Conservation (phyloP, 2,797 vertebrate species). For the Spea hammondii region DNA sequence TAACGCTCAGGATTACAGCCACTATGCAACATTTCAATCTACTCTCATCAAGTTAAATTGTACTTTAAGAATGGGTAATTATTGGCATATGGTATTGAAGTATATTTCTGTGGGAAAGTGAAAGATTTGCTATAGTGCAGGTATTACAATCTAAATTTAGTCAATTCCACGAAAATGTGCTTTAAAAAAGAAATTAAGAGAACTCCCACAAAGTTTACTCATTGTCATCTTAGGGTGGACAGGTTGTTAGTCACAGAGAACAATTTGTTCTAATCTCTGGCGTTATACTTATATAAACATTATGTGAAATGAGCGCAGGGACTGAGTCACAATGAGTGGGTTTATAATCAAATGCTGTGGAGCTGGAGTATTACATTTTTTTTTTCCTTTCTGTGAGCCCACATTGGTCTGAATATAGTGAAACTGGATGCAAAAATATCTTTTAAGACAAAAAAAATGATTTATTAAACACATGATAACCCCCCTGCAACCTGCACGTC, state of each 20-base stretch:
- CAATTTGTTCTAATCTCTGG: slow-evolving; percentile 68
- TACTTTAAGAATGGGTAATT: slow-evolving; percentile 23
- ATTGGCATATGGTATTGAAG: neutral
- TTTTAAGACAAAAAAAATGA: slow-evolving; percentile 34
- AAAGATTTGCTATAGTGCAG: slow-evolving; percentile 51
- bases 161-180: slow-evolving; percentile 60
- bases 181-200: slow-evolving; percentile 64
- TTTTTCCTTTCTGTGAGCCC: slow-evolving; percentile 61
- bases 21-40: neutral
- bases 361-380: slow-evolving; percentile 67
- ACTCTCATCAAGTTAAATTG: neutral
- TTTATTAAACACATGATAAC: slow-evolving; percentile 34
- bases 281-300: slow-evolving; percentile 67
- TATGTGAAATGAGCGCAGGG: slow-evolving; percentile 73
- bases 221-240: slow-evolving; percentile 64
- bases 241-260: slow-evolving; percentile 69
- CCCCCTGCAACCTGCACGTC: slow-evolving; percentile 18
- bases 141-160: slow-evolving; percentile 56
- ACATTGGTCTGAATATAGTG: slow-evolving; percentile 42
- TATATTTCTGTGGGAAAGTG: slow-evolving; percentile 36
- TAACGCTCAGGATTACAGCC: neutral
- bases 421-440: slow-evolving; percentile 25
- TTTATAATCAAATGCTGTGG: slow-evolving; percentile 73
- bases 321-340: slow-evolving; percentile 75
- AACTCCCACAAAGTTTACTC: slow-evolving; percentile 67